Base-by-base conservation (phyloP, 2,797 vertebrate species). In the Anniella stebbinsi region DNA sequence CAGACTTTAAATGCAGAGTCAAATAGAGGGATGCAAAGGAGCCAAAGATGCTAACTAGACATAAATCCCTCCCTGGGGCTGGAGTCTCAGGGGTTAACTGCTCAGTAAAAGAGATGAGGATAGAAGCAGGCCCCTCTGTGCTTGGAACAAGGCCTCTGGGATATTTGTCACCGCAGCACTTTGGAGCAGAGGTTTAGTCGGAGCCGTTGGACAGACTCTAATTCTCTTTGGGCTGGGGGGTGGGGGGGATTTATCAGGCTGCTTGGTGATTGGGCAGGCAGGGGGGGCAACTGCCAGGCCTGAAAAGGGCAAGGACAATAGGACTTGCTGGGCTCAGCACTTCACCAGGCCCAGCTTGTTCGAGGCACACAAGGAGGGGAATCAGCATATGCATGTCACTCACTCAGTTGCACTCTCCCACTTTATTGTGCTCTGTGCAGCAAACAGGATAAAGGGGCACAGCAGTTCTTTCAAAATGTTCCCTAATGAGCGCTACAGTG, bases 311-410 rank as follows among this genome's bases (percentile, higher is more conserved):
- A 1, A 0, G 25, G 28, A 96, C 92, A 96, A 96, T 93, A 57
- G 1, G 86, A 92, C 93, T 90, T 96, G 95, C 95, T 95, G 91
- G 23, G 91, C 92, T 96, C 95, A 96, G 95, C 95, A 23, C 84
- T 82, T 82, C 13, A 48, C 48, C 38, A 23, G 72, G 84, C 87
- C 78, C 88, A 60, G 72, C 72, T 30, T 77, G 70, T 89, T 83
- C 17, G 60, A 83, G 51, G 78, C 11, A 33, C 7, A 63, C 1
- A 51, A 36, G 30, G 87, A 82, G 80, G 84, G 33, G 80, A 69
- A 72, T 86, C 63, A 48, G 57, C 48, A 45, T 41, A 28, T n/a
- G 21, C 18, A 30, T 4, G 4, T 63, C 81, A 83, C 33, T n/a
- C 12, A 25, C 54, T 66, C 84, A 63, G 30, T 63, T 48, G 33